phyloP scores from a whole-genome alignment of 2,797 vertebrate genomes.

The Huso huso region DNA sequence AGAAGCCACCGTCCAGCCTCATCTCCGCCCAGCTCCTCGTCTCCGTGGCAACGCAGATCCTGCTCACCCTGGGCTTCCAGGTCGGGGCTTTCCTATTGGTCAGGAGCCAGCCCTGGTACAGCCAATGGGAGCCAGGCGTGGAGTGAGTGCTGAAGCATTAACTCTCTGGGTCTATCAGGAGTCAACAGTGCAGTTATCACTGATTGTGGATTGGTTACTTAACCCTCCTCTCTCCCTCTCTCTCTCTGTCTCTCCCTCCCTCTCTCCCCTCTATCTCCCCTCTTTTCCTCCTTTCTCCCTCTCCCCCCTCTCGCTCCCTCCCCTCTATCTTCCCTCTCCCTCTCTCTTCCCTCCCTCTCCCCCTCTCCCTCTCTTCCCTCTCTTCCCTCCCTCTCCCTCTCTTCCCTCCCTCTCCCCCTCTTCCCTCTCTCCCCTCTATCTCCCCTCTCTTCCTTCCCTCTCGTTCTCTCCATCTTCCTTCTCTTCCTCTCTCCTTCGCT shows the following conservation, averaged over 20 bases:
- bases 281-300: too few relatives aligned
- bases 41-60: constrained; percentile 24
- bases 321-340: not conserved
- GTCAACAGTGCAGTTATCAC: not conserved
- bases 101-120: constrained; percentile 23
- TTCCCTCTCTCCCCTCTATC: not conserved
- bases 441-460: not conserved
- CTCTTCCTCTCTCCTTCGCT: not conserved
- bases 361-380: not conserved
- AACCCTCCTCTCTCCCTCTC: not conserved
- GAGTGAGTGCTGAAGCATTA: not conserved
- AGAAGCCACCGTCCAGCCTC: constrained; percentile 24
- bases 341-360: not conserved
- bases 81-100: constrained; percentile 29
- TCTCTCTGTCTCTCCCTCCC: not conserved
- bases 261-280: not conserved
- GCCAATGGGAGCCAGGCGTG: not conserved
- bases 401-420: not conserved
- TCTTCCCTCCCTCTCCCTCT: not conserved
- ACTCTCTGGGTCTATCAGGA: not conserved
- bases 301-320: not conserved
- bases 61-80: constrained; percentile 26
- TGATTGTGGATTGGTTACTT: not conserved
- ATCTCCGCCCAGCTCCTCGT: constrained; percentile 26
- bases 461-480: too few relatives aligned